Evolutionary conservation across 1,140 invertebrate genomes (phyloP).

Genomic region (Micrasema minimum): DNA sequence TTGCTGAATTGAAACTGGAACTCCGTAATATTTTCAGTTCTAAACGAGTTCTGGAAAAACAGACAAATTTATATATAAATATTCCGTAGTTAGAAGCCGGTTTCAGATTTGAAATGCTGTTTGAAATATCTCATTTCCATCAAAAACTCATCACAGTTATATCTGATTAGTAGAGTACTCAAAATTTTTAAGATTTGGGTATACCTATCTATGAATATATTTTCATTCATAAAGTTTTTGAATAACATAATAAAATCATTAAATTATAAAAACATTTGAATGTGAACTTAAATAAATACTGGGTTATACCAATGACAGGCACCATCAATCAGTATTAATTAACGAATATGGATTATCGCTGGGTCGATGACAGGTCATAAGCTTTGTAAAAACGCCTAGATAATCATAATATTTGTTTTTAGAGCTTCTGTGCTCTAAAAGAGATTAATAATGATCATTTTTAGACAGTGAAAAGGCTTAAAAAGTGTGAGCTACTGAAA

Average conservation of each 20-base stretch:
- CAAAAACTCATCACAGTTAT: background rate
- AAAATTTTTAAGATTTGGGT: background rate
- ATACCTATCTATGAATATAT: background rate
- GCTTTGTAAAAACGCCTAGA: too few relatives aligned
- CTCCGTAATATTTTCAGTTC: slow-evolving; percentile 67
- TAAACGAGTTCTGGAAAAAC: slow-evolving; percentile 67
- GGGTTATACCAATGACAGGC: too few relatives aligned
- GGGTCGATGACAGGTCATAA: too few relatives aligned
- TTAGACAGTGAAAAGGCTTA: too few relatives aligned
- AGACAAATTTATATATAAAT: background rate
- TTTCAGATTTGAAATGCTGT: background rate
- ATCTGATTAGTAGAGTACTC: background rate
- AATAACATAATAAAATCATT: background rate
- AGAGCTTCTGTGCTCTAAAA: too few relatives aligned
- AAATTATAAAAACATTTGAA: too few relatives aligned
- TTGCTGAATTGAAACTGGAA: slow-evolving; percentile 71
- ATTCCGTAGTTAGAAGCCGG: background rate
- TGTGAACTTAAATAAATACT: too few relatives aligned
- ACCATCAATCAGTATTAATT: too few relatives aligned
- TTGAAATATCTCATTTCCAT: background rate
- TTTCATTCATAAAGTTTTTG: background rate
- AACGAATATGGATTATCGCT: too few relatives aligned
- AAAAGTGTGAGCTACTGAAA: too few relatives aligned
- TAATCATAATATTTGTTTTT: too few relatives aligned
- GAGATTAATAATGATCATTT: too few relatives aligned